Evolutionary conservation across 2,888 invertebrate genomes (phyloP).

Genomic region (Pelosia muscerda): DNA sequence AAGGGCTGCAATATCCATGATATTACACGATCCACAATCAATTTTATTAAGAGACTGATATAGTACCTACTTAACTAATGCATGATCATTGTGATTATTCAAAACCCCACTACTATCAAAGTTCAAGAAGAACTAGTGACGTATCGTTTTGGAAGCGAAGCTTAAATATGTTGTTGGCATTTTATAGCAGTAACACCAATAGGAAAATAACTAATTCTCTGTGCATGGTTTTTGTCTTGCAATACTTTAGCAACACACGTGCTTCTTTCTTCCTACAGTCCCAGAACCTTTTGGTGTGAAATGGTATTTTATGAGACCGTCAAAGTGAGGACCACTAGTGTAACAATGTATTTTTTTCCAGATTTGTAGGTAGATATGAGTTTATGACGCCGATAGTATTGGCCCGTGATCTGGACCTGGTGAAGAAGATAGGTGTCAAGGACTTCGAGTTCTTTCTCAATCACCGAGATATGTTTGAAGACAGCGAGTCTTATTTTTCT

Average conservation of each 20-base stretch:
- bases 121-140: not conserved
- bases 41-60: not conserved
- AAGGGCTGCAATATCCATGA: too few species aligned
- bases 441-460: slow-evolving; percentile 86
- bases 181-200: not conserved
- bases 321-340: too few species aligned
- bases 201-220: not conserved
- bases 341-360: not conserved
- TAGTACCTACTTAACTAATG: slow-evolving; percentile 4
- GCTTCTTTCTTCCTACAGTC: too few species aligned
- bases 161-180: too few species aligned
- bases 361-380: not conserved
- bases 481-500: slow-evolving; percentile 80
- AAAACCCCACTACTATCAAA: not conserved
- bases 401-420: slow-evolving; percentile 67
- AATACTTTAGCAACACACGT: too few species aligned
- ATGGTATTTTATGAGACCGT: too few species aligned
- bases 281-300: too few species aligned
- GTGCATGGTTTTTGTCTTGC: too few species aligned
- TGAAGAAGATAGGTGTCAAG: slow-evolving; percentile 81
- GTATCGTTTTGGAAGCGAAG: not conserved
- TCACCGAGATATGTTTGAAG: slow-evolving; percentile 69
- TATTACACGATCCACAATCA: not conserved
- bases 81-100: not conserved
- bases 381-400: not conserved